Evolutionary conservation across 2,888 invertebrate species (phyloP).

Genomic region (Achlya flavicornis): DNA sequence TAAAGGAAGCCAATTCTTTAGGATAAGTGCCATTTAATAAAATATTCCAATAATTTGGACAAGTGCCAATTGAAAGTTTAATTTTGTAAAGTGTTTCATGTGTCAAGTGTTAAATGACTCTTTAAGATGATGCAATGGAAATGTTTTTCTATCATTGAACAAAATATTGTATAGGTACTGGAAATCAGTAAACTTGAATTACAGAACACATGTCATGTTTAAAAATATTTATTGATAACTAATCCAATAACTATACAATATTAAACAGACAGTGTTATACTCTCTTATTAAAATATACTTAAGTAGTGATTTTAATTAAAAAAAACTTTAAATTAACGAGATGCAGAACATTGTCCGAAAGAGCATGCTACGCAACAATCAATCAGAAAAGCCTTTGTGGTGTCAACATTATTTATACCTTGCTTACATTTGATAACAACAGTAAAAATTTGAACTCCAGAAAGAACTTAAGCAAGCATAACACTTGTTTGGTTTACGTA

Average conservation of each 20-base stretch:
- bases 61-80: slow-evolving; percentile 49
- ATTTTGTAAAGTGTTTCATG: slow-evolving; percentile 16
- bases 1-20: slow-evolving; percentile 77
- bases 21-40: slow-evolving; percentile 50
- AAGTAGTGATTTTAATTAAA: neutral
- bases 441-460: neutral
- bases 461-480: slow-evolving; percentile 9
- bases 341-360: slow-evolving; percentile 61
- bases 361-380: slow-evolving; percentile 71
- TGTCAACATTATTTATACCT: slow-evolving; percentile 45
- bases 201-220: too few relatives aligned
- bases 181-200: slow-evolving; percentile 18
- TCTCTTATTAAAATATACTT: neutral
- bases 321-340: slow-evolving; percentile 39
- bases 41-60: slow-evolving; percentile 37
- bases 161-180: slow-evolving; percentile 33
- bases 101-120: slow-evolving; percentile 11
- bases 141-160: slow-evolving; percentile 32
- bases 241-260: slow-evolving; percentile 32
- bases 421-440: slow-evolving; percentile 8
- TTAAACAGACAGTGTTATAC: slow-evolving; percentile 10
- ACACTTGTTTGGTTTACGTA: slow-evolving; percentile 22
- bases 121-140: slow-evolving; percentile 22
- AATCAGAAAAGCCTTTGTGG: slow-evolving; percentile 58
- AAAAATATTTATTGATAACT: too few relatives aligned